Base-by-base conservation (phyloP, 2,888 invertebrate species). In the Teleiodes luculella region DNA sequence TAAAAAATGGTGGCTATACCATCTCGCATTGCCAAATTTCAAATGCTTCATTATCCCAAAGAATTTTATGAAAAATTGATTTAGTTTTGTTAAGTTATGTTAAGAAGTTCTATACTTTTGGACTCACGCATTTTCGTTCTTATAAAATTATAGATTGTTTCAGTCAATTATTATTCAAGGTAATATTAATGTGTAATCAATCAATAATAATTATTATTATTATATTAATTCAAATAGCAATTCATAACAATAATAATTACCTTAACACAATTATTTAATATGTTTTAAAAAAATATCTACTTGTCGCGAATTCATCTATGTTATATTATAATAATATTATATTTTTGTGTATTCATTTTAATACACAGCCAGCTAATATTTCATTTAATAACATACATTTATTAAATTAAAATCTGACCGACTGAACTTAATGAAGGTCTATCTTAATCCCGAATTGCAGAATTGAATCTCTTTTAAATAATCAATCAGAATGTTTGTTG, bases 21-120 rank as follows among this genome's bases (percentile, higher is more conserved):
- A 76, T 73, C 66, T 70, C 63, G 66, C 70, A 78, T 82, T 78
- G 81, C 81, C 84, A 82, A 83, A 80, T 78, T 79, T 78, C 78
- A 73, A 72, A 76, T 76, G 74, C 77, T 76, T 74, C 73, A 68
- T 79, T 77, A 78, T 82, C 80, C 86, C 87, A 87, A 87, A 87
- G 86, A 87, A 67, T 76, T 72, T 65, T 69, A 71, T 73, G 78
- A 74, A 70, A 74, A 77, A 82, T 77, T 76, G 77, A 72, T 75
- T 66, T 83, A 84, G 78, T 63, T 75, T 39, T 41, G 37, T 68
- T 79, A 80, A 77, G 77, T 74, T 57, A 52, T 36, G 39, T 63
- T 64, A 61, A 63, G 63, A 61, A 61, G 62, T 57, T 24, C 24
- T 4, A 6, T 66, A 49, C 56, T 47, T 33, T 47, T 18, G 13